phyloP scores from a whole-genome alignment of 2,888 invertebrate species.

The Morpho deidamia region DNA sequence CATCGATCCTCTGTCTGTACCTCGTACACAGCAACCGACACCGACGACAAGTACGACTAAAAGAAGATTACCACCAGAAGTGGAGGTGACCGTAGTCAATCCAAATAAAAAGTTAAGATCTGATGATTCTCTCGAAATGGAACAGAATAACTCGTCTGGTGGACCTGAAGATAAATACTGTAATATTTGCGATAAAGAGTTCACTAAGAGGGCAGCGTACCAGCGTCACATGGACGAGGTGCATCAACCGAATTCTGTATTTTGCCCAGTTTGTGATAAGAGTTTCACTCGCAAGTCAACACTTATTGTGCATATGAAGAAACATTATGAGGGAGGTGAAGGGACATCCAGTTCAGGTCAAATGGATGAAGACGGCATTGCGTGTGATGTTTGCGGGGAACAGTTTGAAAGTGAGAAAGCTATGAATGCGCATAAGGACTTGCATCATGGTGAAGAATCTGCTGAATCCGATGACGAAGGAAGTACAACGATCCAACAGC shows the following conservation, averaged over 20 bases:
- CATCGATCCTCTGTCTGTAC: slow-evolving; percentile 49
- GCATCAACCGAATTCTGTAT: slow-evolving; percentile 73
- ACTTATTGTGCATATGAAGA: slow-evolving; percentile 80
- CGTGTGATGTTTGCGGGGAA: slow-evolving; percentile 80
- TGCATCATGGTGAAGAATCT: slow-evolving; percentile 74
- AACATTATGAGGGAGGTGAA: slow-evolving; percentile 72
- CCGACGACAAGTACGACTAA: slow-evolving; percentile 45
- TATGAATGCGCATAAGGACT: slow-evolving; percentile 76
- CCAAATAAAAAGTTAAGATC: slow-evolving; percentile 70
- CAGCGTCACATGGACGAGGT: slow-evolving; percentile 79
- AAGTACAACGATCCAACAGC: slow-evolving; percentile 22
- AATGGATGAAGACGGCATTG: slow-evolving; percentile 53
- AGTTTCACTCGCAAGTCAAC: slow-evolving; percentile 81
- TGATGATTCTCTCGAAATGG: slow-evolving; percentile 63
- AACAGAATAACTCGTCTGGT: slow-evolving; percentile 57
- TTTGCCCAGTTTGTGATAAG: slow-evolving; percentile 81
- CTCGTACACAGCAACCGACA: slow-evolving; percentile 47
- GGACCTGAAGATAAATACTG: slow-evolving; percentile 75
- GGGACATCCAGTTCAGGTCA: slow-evolving; percentile 45
- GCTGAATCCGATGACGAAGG: slow-evolving; percentile 53
- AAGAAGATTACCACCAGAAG: slow-evolving; percentile 67
- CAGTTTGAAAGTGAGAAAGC: slow-evolving; percentile 78
- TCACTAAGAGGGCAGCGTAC: slow-evolving; percentile 78
- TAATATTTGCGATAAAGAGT: slow-evolving; percentile 79
- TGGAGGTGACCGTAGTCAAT: slow-evolving; percentile 72